Evolutionary conservation across 1,140 invertebrate genomes (phyloP).

Genomic region (Heliconius hewitsoni): DNA sequence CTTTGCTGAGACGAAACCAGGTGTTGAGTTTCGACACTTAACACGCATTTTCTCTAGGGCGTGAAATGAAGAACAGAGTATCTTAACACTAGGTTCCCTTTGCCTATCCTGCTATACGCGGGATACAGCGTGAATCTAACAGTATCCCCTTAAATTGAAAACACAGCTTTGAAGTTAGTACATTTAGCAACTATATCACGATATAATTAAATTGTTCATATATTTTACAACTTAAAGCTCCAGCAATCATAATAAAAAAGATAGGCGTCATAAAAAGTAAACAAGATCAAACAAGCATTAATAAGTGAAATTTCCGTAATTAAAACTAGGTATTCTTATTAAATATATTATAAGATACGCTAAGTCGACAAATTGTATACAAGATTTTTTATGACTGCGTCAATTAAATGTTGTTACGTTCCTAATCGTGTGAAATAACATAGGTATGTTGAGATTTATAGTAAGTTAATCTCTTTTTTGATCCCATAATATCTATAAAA

Average conservation of each 20-base stretch:
- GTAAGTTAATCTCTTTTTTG: not conserved
- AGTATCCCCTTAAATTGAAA: too few species aligned
- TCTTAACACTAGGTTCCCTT: too few species aligned
- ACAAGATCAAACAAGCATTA: not conserved
- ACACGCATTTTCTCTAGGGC: too few species aligned
- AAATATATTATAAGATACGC: not conserved
- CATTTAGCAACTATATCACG: not conserved
- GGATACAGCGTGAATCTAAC: too few species aligned
- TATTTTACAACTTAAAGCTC: too few species aligned
- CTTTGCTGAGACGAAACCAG: too few species aligned
- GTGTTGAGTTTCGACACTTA: too few species aligned
- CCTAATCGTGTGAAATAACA: not conserved
- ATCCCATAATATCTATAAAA: not conserved
- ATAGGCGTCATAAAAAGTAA: slow-evolving; percentile 1
- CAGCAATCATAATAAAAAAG: not conserved
- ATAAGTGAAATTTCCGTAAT: not conserved
- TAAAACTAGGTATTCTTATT: not conserved
- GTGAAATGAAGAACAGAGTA: too few species aligned
- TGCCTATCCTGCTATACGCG: too few species aligned
- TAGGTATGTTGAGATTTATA: not conserved
- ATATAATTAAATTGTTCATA: not conserved
- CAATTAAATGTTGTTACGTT: not conserved
- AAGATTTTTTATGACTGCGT: slow-evolving; percentile 1
- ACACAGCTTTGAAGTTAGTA: not conserved
- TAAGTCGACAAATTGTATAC: not conserved